Percentiles rank a stretch among this genome's conserved stretches.
Evolutionary conservation across 2,888 invertebrate genomes (phyloP).

Genomic region (Caenorhabditis parvicauda): DNA sequence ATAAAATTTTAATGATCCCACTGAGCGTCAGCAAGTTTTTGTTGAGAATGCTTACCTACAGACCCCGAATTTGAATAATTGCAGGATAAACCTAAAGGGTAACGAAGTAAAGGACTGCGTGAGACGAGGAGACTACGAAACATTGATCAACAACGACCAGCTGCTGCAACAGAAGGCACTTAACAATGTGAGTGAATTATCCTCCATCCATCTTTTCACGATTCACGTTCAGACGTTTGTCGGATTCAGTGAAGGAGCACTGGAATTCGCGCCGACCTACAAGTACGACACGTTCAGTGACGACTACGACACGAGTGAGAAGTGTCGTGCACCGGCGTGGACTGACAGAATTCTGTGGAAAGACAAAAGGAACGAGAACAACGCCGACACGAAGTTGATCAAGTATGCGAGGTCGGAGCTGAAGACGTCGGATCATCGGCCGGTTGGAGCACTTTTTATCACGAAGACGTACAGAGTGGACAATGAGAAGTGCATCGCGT

Average conservation of each 20-base stretch:
- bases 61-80: neutral
- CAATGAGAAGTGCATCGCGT: slow-evolving; percentile 74
- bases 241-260: slow-evolving; percentile 86
- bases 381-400: slow-evolving; percentile 12
- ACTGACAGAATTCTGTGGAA: slow-evolving; percentile 96
- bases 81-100: slow-evolving; percentile 32
- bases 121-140: slow-evolving; percentile 74
- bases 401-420: slow-evolving; percentile 75
- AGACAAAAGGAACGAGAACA: slow-evolving; percentile 35
- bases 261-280: slow-evolving; percentile 91
- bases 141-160: slow-evolving; percentile 83
- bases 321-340: slow-evolving; percentile 81
- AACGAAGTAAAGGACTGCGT: slow-evolving; percentile 77
- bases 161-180: slow-evolving; percentile 69
- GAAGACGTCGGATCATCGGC: slow-evolving; percentile 70
- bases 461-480: slow-evolving; percentile 81
- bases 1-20: too few relatives aligned
- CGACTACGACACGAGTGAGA: slow-evolving; percentile 98
- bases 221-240: slow-evolving; percentile 73
- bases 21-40: too few relatives aligned
- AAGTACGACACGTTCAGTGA: slow-evolving; percentile 98
- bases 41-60: too few relatives aligned
- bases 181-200: slow-evolving; percentile 62
- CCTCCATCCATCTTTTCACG: neutral
- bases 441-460: slow-evolving; percentile 87